Evolutionary conservation across 2,888 invertebrate species (phyloP), one percentile per base, ranked within the genome.

Genomic region (Phalangium opilio): DNA sequence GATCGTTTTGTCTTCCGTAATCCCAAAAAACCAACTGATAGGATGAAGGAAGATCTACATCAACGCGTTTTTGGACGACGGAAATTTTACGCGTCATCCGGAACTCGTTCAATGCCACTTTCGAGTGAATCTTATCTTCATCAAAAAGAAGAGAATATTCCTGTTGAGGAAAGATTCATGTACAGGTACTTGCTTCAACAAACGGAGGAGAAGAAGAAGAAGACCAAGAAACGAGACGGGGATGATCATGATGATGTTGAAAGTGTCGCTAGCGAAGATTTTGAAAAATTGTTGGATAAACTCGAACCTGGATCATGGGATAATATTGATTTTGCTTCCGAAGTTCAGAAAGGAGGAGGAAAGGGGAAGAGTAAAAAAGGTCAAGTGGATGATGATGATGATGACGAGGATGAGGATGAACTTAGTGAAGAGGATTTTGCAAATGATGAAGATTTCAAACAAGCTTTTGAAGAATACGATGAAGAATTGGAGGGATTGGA

Each of bases 1-100:
- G 95, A 98, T 61, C 75, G 95, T 39, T 96, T 95, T 66, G 87
- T 87, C 10, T 95, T 87, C 65, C 86, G 90, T 63, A 98, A 98
- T 70, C 72, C 74, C 4, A 75, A 75, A 59, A 67, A 65, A 49
- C 47, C 54, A 18, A 19, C 43, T 7, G 50, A 51, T 15, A 47
- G 44, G 20, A 21, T 45, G 10, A 34, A 27, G 8, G 15, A 40
- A 17, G 32, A 50, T 41, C 43, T 19, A 43, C 45, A 44, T 7
- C 32, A 45, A n/a, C 51, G 36, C 36, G 50, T 60, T 15, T 57
- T 61, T 33, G 60, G 61, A 5, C 46, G 53, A 15, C 35, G 55
- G 35, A 56, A 51, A 14, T 39, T 50, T 10, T 83, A 85, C 63
- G 64, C 67, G 12, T 77, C 84, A 0, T 73, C 71, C 63, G 87